Base-by-base conservation (phyloP, 2,888 invertebrate genomes). In the Geophilus truncorum region DNA sequence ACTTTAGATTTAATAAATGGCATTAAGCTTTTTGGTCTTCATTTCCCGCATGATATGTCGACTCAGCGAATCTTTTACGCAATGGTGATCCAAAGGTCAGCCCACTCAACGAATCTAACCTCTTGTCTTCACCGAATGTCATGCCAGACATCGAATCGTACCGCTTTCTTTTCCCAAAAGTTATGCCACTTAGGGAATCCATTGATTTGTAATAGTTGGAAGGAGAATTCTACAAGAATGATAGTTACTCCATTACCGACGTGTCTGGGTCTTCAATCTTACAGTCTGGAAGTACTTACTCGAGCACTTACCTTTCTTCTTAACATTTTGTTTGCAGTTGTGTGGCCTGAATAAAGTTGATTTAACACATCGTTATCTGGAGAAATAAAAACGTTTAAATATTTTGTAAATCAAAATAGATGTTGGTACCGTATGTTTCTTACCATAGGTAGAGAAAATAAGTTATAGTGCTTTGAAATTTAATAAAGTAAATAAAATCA, bases 261-360 rank as follows among this genome's bases (percentile, higher is more conserved):
- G n/a, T n/a, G n/a, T n/a, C n/a, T n/a, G n/a, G n/a, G n/a, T n/a
- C n/a, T n/a, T n/a, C n/a, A n/a, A n/a, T n/a, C n/a, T n/a, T n/a
- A n/a, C n/a, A n/a, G n/a, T n/a, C n/a, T n/a, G n/a, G n/a, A n/a
- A n/a, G n/a, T n/a, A n/a, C n/a, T n/a, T n/a, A n/a, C n/a, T n/a
- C n/a, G n/a, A n/a, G n/a, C 10, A 10, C 23, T 70, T 70, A 70
- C 70, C 70, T 70, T 70, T 28, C 70, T 70, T 70, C 70, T 70
- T 15, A 70, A 25, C 70, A 70, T 70, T 70, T 70, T 70, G n/a
- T 28, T 28, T 12, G 28, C 28, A 25, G 28, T 9, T 70, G 10
- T 70, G 70, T 70, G 70, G n/a, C 70, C 70, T 15, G 28, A 23
- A 70, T 70, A 70, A n/a, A 70, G 28, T 5, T 70, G 70, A 15